Percentiles rank a stretch among this genome's conserved stretches.
Evolutionary conservation across 2,797 vertebrate species (phyloP).

Genomic region (Hipposideros larvatus): DNA sequence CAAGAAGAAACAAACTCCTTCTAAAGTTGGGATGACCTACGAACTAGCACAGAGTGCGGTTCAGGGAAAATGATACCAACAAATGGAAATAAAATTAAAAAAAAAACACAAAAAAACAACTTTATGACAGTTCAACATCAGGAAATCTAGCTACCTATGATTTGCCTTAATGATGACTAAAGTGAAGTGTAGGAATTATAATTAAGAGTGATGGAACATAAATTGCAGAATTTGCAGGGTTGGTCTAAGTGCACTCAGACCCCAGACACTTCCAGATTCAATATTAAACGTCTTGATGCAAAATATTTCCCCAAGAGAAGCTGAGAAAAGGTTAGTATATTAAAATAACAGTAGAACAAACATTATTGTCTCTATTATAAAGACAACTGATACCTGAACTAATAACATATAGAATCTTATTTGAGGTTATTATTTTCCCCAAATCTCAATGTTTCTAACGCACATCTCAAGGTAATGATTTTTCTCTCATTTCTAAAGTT

Average conservation of each 20-base stretch:
- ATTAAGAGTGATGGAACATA: slow-evolving; percentile 59
- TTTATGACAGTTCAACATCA: not conserved
- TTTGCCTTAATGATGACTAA: slow-evolving; percentile 37
- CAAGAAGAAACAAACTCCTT: slow-evolving; percentile 5
- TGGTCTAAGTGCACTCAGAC: slow-evolving; percentile 24
- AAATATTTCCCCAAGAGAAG: slow-evolving; percentile 48
- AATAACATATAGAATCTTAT: not conserved
- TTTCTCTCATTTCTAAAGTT: slow-evolving; percentile 44
- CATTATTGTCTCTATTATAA: not conserved
- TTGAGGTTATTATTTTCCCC: not conserved
- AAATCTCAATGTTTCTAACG: not conserved
- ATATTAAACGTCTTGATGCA: slow-evolving; percentile 41
- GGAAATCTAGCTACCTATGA: not conserved
- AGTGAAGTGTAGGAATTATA: slow-evolving; percentile 54
- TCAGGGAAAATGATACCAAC: not conserved
- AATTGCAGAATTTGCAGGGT: slow-evolving; percentile 32
- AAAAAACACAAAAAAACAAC: not conserved
- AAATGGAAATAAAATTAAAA: not conserved
- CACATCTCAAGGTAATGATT: not conserved
- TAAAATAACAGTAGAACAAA: slow-evolving; percentile 20
- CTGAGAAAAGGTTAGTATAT: slow-evolving; percentile 24
- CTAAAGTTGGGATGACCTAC: not conserved
- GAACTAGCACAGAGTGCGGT: not conserved
- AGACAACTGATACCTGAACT: not conserved
- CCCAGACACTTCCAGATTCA: slow-evolving; percentile 42